phyloP scores from a whole-genome alignment of 35 echinoderm and acorn worm species.

The Chiridota heheva region DNA sequence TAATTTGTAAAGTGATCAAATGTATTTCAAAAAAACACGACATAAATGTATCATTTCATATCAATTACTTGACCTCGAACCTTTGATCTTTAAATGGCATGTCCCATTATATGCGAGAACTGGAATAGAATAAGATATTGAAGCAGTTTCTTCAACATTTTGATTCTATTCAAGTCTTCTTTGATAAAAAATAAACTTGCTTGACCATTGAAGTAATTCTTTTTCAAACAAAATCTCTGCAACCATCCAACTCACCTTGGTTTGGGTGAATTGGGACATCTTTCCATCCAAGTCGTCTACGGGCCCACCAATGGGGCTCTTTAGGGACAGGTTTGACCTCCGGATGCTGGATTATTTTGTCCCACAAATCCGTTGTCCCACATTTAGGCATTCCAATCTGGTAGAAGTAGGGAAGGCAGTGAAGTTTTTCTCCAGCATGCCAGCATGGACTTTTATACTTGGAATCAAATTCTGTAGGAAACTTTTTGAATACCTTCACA shows the following conservation, averaged over 20 bases:
- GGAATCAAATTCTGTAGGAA: constrained; percentile 35
- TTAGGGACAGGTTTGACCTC: constrained; percentile 36
- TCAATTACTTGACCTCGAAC: no score
- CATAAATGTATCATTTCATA: no score
- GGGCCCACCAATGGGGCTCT: constrained; percentile 72
- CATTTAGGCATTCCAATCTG: constrained; percentile 58
- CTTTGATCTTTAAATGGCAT: no score
- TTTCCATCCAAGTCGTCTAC: constrained; percentile 37
- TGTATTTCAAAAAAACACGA: no score
- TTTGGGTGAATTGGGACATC: neutral
- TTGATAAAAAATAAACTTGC: no score
- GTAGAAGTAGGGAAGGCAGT: constrained; percentile 67
- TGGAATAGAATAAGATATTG: no score
- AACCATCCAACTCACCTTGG: constrained; percentile 34
- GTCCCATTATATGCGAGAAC: no score
- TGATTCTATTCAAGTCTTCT: no score
- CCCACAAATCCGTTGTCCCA: constrained; percentile 66
- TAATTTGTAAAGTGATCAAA: no score
- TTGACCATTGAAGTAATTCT: no score
- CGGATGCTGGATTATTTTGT: constrained; percentile 53
- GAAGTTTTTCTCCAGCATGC: neutral
- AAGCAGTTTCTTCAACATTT: no score
- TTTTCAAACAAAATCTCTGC: no score
- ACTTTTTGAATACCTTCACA: constrained; percentile 3
- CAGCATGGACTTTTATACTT: constrained; percentile 56